Percentiles rank a stretch among this genome's conserved stretches.
phyloP scores from a whole-genome alignment of 2,113 vertebrate genomes.

The Phrynosoma blainvillii region DNA sequence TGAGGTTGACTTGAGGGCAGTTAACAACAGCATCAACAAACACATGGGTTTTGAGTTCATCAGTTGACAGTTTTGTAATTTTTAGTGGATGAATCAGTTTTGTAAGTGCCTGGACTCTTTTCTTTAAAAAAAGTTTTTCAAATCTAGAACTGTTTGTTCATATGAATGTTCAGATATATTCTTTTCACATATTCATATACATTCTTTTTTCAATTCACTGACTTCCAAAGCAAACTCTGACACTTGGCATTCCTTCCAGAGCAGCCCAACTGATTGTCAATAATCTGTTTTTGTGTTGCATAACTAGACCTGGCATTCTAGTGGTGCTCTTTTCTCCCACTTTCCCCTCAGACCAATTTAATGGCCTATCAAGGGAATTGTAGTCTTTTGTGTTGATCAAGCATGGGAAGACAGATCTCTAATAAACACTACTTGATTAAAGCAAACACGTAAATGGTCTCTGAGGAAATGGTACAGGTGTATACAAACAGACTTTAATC shows the following conservation, averaged over 20 bases:
- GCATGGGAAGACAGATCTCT: background rate
- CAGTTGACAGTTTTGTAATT: background rate
- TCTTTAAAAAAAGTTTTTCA: background rate
- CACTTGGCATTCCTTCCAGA: background rate
- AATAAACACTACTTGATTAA: constrained; percentile 23
- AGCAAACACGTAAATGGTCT: constrained; percentile 7
- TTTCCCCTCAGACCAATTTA: constrained; percentile 5
- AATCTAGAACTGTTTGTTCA: background rate
- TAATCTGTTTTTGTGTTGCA: background rate
- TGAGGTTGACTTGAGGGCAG: too few relatives aligned
- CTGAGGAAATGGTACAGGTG: background rate
- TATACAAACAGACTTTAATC: background rate
- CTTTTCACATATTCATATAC: too few relatives aligned
- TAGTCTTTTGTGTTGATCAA: constrained; percentile 22
- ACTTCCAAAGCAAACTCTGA: constrained; percentile 2
- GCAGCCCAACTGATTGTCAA: background rate
- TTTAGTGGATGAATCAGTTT: background rate
- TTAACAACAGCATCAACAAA: too few relatives aligned
- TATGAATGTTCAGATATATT: too few relatives aligned
- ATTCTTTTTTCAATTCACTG: background rate
- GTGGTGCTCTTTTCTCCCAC: background rate
- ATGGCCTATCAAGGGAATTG: constrained; percentile 12
- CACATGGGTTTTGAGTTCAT: background rate
- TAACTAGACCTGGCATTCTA: background rate
- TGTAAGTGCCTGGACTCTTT: background rate